Percentiles rank a stretch among this genome's conserved stretches.
Conservation (phyloP, 1,140 invertebrate species). For the Galendromus occidentalis region DNA sequence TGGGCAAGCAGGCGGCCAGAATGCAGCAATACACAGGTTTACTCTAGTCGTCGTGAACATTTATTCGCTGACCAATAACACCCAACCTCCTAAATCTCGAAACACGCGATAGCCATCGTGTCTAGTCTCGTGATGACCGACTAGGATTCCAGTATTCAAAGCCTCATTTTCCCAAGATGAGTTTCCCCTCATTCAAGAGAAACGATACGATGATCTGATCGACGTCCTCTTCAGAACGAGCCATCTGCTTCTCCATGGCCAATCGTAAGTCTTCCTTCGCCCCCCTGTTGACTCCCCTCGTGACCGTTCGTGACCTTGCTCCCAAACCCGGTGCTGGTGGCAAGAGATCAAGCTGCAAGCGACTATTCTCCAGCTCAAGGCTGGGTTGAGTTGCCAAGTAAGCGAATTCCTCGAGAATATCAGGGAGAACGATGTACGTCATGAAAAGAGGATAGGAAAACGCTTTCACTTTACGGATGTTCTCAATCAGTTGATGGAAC, state of each 20-base stretch:
- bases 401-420: constrained; percentile 72
- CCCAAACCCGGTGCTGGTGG: constrained; percentile 23
- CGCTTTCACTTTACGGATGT: too few relatives aligned
- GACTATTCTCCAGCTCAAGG: constrained; percentile 30
- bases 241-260: constrained; percentile 61
- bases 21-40: too few relatives aligned
- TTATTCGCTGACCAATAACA: too few relatives aligned
- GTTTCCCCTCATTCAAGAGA: background rate
- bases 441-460: too few relatives aligned
- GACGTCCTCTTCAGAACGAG: constrained; percentile 53
- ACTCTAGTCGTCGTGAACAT: too few relatives aligned
- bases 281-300: constrained; percentile 72
- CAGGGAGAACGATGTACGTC: constrained; percentile 59
- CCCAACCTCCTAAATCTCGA: too few relatives aligned
- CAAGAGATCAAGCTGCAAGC: constrained; percentile 47
- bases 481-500: constrained; percentile 37
- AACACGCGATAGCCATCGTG: too few relatives aligned
- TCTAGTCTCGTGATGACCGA: too few relatives aligned
- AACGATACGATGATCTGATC: constrained; percentile 54
- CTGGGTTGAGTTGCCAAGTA: constrained; percentile 59
- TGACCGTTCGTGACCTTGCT: constrained; percentile 53
- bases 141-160: too few relatives aligned
- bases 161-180: too few relatives aligned
- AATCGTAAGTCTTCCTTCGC: constrained; percentile 73
- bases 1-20: too few relatives aligned